phyloP scores from a whole-genome alignment of 2,113 vertebrate genomes.

The Xenus cinereus region DNA sequence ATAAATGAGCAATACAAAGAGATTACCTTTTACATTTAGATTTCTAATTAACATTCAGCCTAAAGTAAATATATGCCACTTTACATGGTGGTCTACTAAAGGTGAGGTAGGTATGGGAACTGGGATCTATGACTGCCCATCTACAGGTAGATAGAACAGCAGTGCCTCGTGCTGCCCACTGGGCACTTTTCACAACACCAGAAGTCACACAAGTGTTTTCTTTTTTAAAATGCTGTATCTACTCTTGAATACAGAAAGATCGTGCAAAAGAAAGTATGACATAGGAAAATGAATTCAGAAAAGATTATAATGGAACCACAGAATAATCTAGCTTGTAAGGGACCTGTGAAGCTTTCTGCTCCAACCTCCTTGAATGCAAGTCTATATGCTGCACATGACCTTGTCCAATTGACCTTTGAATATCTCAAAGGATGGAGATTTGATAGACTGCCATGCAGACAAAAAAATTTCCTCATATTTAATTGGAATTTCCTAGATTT shows the following conservation, averaged over 20 bases:
- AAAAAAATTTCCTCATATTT: background rate
- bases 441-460: background rate
- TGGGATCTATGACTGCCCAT: rapidly evolving
- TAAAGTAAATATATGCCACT: background rate
- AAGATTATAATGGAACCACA: background rate
- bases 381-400: background rate
- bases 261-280: background rate
- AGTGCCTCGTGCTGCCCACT: background rate
- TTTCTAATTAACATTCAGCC: background rate
- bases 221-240: background rate
- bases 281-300: background rate
- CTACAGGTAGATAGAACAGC: background rate
- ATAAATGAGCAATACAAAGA: background rate
- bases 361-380: background rate
- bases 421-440: background rate
- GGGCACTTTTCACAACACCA: background rate
- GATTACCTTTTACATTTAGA: background rate
- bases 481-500: background rate
- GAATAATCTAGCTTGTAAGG: background rate
- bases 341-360: background rate
- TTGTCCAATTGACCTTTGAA: background rate
- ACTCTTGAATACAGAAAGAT: background rate
- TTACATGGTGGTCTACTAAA: too few relatives aligned
- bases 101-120: background rate
- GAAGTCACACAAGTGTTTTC: background rate